phyloP scores from a whole-genome alignment of 2,888 invertebrate species.

The Phalera bucephala region DNA sequence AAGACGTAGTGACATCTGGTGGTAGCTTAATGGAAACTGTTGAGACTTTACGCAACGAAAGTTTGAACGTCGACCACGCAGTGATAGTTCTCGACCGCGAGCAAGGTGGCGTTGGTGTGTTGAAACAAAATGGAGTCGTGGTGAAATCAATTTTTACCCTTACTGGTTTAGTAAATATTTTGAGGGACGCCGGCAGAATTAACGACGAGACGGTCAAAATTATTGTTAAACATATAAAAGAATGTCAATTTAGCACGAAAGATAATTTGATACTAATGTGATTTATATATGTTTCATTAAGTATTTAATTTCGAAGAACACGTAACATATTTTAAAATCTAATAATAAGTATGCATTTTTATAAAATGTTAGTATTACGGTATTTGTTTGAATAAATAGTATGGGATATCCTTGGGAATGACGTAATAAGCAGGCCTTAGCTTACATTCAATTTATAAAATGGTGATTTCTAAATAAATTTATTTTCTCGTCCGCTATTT shows the following conservation, averaged over 20 bases:
- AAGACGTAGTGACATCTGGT: constrained; percentile 97
- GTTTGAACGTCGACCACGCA: constrained; percentile 88
- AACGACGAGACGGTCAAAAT: constrained; percentile 67
- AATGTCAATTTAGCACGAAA: constrained; percentile 63
- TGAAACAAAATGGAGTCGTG: constrained; percentile 87
- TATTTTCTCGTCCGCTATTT: no score
- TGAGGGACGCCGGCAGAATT: constrained; percentile 86
- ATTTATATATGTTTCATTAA: no score
- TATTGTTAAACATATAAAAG: constrained; percentile 65
- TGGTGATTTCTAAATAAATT: no score
- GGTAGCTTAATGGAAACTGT: constrained; percentile 96
- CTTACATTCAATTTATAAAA: no score
- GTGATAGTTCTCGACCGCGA: constrained; percentile 96
- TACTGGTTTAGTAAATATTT: constrained; percentile 84
- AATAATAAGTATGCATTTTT: no score
- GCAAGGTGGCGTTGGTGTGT: constrained; percentile 92
- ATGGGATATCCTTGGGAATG: no score
- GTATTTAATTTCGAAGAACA: no score
- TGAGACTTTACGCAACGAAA: constrained; percentile 85
- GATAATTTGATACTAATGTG: constrained; percentile 43
- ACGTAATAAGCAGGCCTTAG: no score
- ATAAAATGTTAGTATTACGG: no score
- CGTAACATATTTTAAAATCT: no score
- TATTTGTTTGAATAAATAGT: no score
- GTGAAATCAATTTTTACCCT: constrained; percentile 88